Evolutionary conservation across 2,888 invertebrate genomes (phyloP), one percentile per base, ranked within the genome.

Genomic region (Temnothorax ravouxi): DNA sequence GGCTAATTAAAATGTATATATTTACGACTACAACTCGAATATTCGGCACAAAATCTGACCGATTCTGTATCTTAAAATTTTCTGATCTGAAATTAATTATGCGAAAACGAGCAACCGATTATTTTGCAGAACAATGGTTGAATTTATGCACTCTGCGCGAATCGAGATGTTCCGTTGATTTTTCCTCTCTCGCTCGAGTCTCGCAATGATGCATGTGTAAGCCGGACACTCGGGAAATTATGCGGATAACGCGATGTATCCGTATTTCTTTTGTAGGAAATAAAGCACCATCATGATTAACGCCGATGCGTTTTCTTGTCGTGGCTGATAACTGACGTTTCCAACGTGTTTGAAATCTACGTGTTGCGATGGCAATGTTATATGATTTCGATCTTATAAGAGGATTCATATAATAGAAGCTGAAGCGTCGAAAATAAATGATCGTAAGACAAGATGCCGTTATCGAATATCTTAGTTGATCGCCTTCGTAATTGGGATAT

Each of bases 231-330:
- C 64, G 66, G 83, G 80, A 84, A 89, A 88, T 89, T 84, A 85
- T 89, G 25, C 59, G 84, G 74, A 82, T 89, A 89, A 89, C 88
- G 85, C 89, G 88, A 88, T 90, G 87, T 80, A 84, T 87, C 76
- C 87, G 83, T 56, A 67, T 79, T 61, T 76, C 54, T 72, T 72
- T 11, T 52, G 61, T 84, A 82, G 69, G 69, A 82, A 84, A 76
- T 82, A 84, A 82, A 69, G 82, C 62, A 84, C 50, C 54, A 67
- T 67, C 29, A 21, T 44, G 34, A 44, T 52, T 77, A 8, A 34
- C 25, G 21, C 11, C 41, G 15, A 34, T 69, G 62, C 62, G 56
- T 84, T 82, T 81, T 82, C 82, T 34, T n/a, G 9, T 2, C 50
- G 56, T n/a, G 54, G 54, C 41, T 54, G 64, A 80, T 66, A 38